Conservation (phyloP, 2,888 invertebrate genomes). For the Habroteleia sp. region DNA sequence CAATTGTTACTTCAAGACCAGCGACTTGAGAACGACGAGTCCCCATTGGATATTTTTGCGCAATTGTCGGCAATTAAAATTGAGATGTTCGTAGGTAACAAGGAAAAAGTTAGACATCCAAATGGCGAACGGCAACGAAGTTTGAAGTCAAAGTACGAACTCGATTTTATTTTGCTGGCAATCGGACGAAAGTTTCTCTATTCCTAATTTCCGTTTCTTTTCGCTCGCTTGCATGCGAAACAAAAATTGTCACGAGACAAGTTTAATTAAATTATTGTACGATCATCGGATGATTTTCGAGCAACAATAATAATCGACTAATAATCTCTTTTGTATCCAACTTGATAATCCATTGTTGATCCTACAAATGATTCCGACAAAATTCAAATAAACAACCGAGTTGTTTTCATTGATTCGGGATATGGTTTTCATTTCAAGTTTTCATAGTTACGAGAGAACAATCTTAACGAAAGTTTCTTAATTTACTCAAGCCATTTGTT, state of each 20-base stretch:
- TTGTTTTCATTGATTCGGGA: constrained; percentile 37
- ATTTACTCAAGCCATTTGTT: constrained; percentile 9
- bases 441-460: constrained; percentile 11
- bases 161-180: constrained; percentile 45
- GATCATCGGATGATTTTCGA: constrained; percentile 38
- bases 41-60: constrained; percentile 10
- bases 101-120: constrained; percentile 42
- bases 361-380: constrained; percentile 31
- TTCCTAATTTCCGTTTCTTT: constrained; percentile 50
- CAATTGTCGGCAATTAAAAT: constrained; percentile 47
- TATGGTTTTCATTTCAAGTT: constrained; percentile 45
- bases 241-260: constrained; percentile 43
- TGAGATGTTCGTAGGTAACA: constrained; percentile 35
- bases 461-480: constrained; percentile 13
- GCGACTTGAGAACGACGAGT: constrained; percentile 13
- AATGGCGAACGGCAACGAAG: constrained; percentile 13
- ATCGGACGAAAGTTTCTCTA: constrained; percentile 47
- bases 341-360: too few species aligned
- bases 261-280: constrained; percentile 49
- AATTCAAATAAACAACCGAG: constrained; percentile 31
- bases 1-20: constrained; percentile 18
- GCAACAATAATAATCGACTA: too few species aligned
- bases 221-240: constrained; percentile 27
- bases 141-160: constrained; percentile 25
- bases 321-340: too few species aligned